Evolutionary conservation across 2,113 vertebrate genomes (phyloP).

Genomic region (Chrysemys picta): DNA sequence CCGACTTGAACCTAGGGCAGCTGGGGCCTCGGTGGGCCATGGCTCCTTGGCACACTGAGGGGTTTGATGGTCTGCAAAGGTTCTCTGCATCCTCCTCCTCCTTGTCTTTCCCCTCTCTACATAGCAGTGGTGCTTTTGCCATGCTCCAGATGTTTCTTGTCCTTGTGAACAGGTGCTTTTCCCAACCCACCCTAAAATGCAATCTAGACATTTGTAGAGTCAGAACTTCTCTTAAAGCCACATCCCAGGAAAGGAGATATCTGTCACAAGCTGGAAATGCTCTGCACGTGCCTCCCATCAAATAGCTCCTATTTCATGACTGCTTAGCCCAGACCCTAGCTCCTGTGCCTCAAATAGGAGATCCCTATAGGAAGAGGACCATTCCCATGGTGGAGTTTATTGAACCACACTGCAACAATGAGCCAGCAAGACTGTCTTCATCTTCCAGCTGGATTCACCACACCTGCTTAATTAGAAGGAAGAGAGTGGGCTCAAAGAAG

Average conservation of each 20-base stretch:
- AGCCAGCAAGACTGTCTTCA: conserved; percentile 39
- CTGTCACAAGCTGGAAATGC: not conserved
- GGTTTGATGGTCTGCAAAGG: not conserved
- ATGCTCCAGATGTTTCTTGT: not conserved
- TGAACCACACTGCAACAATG: not conserved
- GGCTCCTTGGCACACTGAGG: not conserved
- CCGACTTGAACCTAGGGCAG: not conserved
- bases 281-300: not conserved
- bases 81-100: not conserved
- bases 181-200: not conserved
- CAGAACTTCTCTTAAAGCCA: not conserved
- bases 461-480: conserved; percentile 25
- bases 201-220: not conserved
- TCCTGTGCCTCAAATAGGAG: fast-evolving
- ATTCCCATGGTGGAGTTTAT: conserved; percentile 15
- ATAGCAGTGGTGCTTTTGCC: not conserved
- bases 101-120: not conserved
- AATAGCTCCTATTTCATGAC: not conserved
- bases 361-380: not conserved
- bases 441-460: not conserved
- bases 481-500: not conserved
- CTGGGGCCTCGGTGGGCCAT: not conserved
- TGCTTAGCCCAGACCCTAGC: not conserved
- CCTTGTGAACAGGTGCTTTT: not conserved
- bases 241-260: not conserved